Base-by-base conservation (phyloP, 2,888 invertebrate species). In the Rhagium mordax region DNA sequence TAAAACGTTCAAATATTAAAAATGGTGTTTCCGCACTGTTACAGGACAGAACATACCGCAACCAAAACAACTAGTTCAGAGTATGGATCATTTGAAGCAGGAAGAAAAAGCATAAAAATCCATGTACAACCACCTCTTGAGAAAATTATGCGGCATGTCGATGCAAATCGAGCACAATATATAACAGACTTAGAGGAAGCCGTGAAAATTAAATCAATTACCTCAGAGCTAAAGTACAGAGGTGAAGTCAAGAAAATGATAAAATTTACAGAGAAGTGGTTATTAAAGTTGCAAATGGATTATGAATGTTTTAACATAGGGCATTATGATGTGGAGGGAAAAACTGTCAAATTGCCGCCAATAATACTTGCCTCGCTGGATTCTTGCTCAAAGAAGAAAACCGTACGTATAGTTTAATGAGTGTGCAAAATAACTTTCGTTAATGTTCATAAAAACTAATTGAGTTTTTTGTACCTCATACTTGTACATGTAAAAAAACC, bases 251-350 rank as follows among this genome's bases (percentile, higher is more conserved):
- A 81, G 13, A 81, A 81, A 47, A 84, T 86, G 84, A 85, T 87
- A 33, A 82, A 83, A 62, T 87, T 87, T 80, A 79, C 85, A 15
- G 86, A 86, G 77, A 74, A 77, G 5, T 88, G 89, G 85, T 81
- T 89, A 71, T 84, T 82, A 16, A 84, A 84, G 71, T 78, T 89
- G 51, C 86, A 86, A 10, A 83, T 89, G n/a, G 84, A 84, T 55
- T 86, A 86, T 68, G 88, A 88, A 78, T 84, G 86, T 66, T 87
- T 87, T 67, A 83, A 87, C 72, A 85, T 87, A 53, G 88, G 88
- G 0, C 81, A 70, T 72, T 85, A 85, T 74, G 75, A 81, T 69
- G 33, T 84, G 2, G 79, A 86, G 20, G 86, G 85, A 8, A 82
- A 87, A 55, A 84, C 81, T 73, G 80, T 85, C 3, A 83, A 85